phyloP scores from a whole-genome alignment of 2,113 vertebrate genomes.

The Phyllostomus discolor region DNA sequence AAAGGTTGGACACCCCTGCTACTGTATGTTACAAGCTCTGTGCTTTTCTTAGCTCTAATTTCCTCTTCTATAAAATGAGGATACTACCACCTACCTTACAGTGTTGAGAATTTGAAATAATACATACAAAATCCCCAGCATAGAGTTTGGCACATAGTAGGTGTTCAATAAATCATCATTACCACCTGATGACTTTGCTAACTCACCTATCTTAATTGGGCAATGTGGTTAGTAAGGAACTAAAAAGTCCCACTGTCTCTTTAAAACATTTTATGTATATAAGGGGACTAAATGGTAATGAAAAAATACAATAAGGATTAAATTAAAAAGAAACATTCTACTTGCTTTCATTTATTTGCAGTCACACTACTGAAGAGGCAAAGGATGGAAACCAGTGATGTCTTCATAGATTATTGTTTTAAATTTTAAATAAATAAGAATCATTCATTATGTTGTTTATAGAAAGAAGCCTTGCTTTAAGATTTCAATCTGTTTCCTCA shows the following conservation, averaged over 20 bases:
- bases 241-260: background rate
- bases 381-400: background rate
- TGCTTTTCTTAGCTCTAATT: background rate
- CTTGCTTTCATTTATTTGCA: background rate
- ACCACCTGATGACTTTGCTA: background rate
- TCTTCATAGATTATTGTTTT: background rate
- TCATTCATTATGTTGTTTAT: background rate
- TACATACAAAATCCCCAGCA: background rate
- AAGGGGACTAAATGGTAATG: too few species aligned
- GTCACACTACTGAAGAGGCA: background rate
- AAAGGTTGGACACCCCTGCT: background rate
- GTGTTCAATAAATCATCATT: background rate
- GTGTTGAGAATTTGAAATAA: background rate
- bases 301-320: too few species aligned
- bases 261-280: background rate
- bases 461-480: constrained; percentile 7
- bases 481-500: background rate
- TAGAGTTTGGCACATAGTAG: background rate
- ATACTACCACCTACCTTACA: background rate
- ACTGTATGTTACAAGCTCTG: background rate
- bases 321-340: background rate
- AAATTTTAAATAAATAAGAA: background rate
- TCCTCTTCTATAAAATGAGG: background rate
- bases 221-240: background rate
- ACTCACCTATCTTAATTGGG: background rate